These are phyloP conservation scores for Drosophila tripunctata DNA, from an alignment of 2,888 invertebrate genomes.

Conservation along the genomic window DNA sequence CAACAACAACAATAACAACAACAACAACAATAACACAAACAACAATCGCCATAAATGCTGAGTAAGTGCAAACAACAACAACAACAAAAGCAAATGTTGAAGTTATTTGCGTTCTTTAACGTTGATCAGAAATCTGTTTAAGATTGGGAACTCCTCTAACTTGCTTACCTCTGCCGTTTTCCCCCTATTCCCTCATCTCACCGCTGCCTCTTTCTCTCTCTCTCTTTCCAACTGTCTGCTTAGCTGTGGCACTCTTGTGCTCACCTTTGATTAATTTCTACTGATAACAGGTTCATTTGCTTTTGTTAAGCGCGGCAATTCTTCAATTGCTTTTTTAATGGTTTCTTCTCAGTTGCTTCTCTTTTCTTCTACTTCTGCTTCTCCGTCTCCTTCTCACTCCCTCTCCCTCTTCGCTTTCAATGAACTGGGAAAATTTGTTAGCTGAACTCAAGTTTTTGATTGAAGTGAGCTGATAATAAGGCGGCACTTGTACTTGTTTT, in stretches of 20 bases:
- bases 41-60: conserved; percentile 55
- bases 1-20: conserved; percentile 45
- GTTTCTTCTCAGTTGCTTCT: conserved; percentile 2
- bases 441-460: conserved; percentile 48
- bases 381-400: neutral
- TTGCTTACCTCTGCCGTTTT: neutral
- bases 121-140: conserved; percentile 16
- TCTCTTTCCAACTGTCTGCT: neutral
- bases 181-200: neutral
- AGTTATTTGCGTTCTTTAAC: neutral
- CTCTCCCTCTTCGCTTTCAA: neutral
- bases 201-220: neutral
- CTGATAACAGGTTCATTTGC: conserved; percentile 81
- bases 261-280: conserved; percentile 73
- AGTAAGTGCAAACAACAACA: conserved; percentile 72
- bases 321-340: conserved; percentile 67
- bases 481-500: conserved; percentile 10
- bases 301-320: conserved; percentile 70
- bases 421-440: conserved; percentile 40
- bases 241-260: conserved; percentile 11
- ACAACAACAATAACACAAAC: conserved; percentile 21
- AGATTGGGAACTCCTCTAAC: conserved; percentile 12
- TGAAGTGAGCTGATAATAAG: conserved; percentile 63
- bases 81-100: conserved; percentile 8
- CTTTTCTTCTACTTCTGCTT: neutral